These are phyloP conservation scores for Pantherophis vulpinus DNA, from an alignment of 2,797 vertebrate species.

Conservation along the genomic window DNA sequence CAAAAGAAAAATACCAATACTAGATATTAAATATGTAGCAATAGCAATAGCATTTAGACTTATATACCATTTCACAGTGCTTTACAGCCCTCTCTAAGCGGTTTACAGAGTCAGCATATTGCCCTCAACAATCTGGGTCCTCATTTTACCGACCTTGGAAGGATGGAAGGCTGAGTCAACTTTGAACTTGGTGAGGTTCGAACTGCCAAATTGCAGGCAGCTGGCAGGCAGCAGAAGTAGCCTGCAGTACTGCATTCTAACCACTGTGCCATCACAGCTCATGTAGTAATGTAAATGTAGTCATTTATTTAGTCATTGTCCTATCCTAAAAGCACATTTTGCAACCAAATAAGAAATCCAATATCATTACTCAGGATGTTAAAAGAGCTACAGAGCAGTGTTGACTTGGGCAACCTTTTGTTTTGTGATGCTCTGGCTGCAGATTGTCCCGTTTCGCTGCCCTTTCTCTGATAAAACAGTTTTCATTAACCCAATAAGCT, in stretches of 20 bases:
- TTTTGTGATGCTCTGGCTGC: not conserved
- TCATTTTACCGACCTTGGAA: too few relatives aligned
- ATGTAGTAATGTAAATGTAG: not conserved
- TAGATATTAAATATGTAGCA: not conserved
- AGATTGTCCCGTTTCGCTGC: not conserved
- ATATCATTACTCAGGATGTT: not conserved
- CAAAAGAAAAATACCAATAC: not conserved
- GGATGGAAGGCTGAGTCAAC: too few relatives aligned
- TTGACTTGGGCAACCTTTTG: not conserved
- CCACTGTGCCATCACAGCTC: too few relatives aligned
- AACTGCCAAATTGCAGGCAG: too few relatives aligned
- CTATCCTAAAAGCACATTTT: slow-evolving; percentile 28
- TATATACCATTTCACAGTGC: too few relatives aligned
- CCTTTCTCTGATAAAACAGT: accelerated
- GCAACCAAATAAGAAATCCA: not conserved
- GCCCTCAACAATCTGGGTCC: too few relatives aligned
- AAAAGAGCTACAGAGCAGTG: not conserved
- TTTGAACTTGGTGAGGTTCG: too few relatives aligned
- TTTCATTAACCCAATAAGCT: not conserved
- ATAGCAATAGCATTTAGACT: too few relatives aligned
- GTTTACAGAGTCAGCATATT: too few relatives aligned
- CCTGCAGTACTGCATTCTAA: too few relatives aligned
- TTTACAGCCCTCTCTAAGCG: too few relatives aligned
- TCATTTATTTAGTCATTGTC: slow-evolving; percentile 5
- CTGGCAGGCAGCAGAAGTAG: too few relatives aligned